Evolutionary conservation across 2,888 invertebrate genomes (phyloP).

Genomic region (Thysanoteuthis rhombus): DNA sequence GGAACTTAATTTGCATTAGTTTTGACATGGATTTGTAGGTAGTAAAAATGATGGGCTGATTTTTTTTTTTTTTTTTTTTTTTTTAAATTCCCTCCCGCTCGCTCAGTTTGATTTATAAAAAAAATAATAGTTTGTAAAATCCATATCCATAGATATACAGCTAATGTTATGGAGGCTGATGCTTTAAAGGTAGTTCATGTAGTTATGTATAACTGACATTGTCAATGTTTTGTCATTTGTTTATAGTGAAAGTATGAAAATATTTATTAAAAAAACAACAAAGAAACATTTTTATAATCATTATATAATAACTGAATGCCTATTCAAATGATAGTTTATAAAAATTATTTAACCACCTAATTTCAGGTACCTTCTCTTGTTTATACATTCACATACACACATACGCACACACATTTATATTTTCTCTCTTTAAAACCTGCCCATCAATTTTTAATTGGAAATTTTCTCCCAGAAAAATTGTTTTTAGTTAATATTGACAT

Average conservation of each 20-base stretch:
- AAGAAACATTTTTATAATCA: background rate
- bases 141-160: background rate
- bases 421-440: background rate
- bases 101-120: background rate
- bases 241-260: background rate
- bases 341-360: background rate
- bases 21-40: background rate
- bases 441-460: background rate
- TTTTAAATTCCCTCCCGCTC: background rate
- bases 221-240: background rate
- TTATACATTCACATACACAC: background rate
- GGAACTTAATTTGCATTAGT: background rate
- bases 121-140: background rate
- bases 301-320: background rate
- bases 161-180: background rate
- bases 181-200: background rate
- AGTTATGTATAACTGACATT: background rate
- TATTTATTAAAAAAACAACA: no score
- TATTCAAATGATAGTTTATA: background rate
- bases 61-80: background rate
- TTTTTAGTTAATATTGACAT: background rate
- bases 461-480: constrained; percentile 12
- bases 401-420: background rate
- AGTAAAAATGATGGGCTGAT: constrained; percentile 12
- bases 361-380: background rate